Evolutionary conservation across 2,797 vertebrate genomes (phyloP).

Genomic region (Mycteria americana): DNA sequence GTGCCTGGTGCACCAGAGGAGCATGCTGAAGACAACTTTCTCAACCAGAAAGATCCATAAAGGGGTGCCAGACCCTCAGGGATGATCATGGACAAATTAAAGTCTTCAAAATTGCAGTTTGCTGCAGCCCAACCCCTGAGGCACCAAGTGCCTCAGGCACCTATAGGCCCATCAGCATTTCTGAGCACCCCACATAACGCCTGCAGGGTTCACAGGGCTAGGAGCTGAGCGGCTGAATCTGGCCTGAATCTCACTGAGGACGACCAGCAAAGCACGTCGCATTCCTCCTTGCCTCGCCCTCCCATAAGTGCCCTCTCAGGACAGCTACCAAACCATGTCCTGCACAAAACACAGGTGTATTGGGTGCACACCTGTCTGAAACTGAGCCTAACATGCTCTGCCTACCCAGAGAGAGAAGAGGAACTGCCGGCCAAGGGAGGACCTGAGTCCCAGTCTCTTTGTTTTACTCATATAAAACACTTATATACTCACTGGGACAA

Average conservation of each 20-base stretch:
- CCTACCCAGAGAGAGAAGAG: neutral
- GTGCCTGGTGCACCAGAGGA: neutral
- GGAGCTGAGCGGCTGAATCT: neutral
- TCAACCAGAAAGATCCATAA: neutral
- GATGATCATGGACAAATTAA: neutral
- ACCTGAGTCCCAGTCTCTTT: neutral
- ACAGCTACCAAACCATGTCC: neutral
- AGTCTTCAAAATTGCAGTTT: conserved; percentile 19
- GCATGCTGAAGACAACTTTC: neutral
- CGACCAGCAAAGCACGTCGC: neutral
- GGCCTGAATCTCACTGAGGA: neutral
- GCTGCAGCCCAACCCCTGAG: neutral
- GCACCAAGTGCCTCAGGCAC: neutral
- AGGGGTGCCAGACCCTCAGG: neutral
- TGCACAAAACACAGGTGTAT: neutral
- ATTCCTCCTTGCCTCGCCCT: neutral
- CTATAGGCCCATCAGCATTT: neutral
- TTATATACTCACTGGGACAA: neutral
- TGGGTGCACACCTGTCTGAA: fast-evolving
- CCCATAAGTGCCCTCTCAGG: neutral
- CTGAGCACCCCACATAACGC: neutral
- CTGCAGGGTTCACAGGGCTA: neutral
- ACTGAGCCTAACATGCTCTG: neutral
- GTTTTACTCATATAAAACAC: neutral
- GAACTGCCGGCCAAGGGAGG: neutral